Conservation (phyloP, 2,113 vertebrate species). For the Ovis canadensis region DNA sequence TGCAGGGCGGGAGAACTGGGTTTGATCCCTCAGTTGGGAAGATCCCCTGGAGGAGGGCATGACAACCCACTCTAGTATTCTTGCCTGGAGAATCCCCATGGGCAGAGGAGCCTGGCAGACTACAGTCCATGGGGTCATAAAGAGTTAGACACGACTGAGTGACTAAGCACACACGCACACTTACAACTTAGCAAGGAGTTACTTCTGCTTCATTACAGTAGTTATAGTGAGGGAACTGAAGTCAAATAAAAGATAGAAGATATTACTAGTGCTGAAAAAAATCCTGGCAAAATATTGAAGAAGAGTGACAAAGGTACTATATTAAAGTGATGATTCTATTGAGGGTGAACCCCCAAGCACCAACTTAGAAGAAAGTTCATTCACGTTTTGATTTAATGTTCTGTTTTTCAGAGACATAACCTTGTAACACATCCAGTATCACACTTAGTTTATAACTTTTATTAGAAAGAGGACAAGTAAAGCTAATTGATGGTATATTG, state of each 20-base stretch:
- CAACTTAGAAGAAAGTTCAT: not conserved
- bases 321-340: not conserved
- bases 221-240: not conserved
- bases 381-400: not conserved
- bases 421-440: not conserved
- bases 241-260: not conserved
- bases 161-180: not conserved
- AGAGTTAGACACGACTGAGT: not conserved
- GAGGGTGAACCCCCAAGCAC: not conserved
- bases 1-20: not conserved
- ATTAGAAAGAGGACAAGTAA: not conserved
- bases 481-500: conserved; percentile 1
- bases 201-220: not conserved
- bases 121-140: not conserved
- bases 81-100: not conserved
- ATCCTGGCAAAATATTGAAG: conserved; percentile 12
- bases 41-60: not conserved
- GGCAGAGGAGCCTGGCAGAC: not conserved
- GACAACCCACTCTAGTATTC: not conserved
- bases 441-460: not conserved
- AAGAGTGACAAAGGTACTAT: not conserved
- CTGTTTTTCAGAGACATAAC: not conserved
- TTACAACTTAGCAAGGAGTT: conserved; percentile 5
- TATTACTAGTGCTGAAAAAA: not conserved
- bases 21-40: not conserved